Evolutionary conservation across 2,888 invertebrate species (phyloP).

Genomic region (Mechanitis messenoides): DNA sequence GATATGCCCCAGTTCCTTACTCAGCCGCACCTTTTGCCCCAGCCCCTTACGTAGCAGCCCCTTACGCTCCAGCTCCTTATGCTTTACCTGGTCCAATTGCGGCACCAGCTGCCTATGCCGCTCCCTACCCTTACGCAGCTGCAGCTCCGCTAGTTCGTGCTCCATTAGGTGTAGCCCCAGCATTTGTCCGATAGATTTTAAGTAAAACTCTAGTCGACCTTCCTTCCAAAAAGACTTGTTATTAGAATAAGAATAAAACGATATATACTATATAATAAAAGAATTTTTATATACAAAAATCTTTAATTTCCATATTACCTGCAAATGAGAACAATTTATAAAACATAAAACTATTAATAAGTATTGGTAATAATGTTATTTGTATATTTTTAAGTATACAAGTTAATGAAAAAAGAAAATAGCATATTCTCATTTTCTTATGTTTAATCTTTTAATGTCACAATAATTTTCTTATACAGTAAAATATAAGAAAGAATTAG

Average conservation of each 20-base stretch:
- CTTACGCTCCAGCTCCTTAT: constrained; percentile 28
- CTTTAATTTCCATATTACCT: background rate
- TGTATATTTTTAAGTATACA: too few species aligned
- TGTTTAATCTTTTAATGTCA: too few species aligned
- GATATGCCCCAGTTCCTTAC: constrained; percentile 33
- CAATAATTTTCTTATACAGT: too few species aligned
- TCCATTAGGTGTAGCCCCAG: constrained; percentile 55
- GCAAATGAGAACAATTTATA: too few species aligned
- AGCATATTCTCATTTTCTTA: too few species aligned
- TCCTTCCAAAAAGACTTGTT: constrained; percentile 50
- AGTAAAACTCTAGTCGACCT: constrained; percentile 58
- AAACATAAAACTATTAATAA: too few species aligned
- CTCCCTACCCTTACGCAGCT: constrained; percentile 40
- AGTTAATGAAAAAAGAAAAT: too few species aligned
- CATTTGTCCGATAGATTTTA: constrained; percentile 68
- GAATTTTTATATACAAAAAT: constrained; percentile 3
- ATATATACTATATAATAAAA: constrained; percentile 16
- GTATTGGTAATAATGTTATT: too few species aligned
- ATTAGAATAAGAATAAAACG: constrained; percentile 16
- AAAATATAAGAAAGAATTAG: too few species aligned
- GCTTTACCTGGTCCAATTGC: constrained; percentile 32
- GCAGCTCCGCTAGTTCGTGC: constrained; percentile 47
- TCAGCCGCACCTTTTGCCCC: constrained; percentile 27
- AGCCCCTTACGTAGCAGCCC: constrained; percentile 25
- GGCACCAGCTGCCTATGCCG: constrained; percentile 37